Percentiles rank a stretch among this genome's conserved stretches.
phyloP scores from a whole-genome alignment of 2,113 vertebrate genomes.

The Mobula birostris region DNA sequence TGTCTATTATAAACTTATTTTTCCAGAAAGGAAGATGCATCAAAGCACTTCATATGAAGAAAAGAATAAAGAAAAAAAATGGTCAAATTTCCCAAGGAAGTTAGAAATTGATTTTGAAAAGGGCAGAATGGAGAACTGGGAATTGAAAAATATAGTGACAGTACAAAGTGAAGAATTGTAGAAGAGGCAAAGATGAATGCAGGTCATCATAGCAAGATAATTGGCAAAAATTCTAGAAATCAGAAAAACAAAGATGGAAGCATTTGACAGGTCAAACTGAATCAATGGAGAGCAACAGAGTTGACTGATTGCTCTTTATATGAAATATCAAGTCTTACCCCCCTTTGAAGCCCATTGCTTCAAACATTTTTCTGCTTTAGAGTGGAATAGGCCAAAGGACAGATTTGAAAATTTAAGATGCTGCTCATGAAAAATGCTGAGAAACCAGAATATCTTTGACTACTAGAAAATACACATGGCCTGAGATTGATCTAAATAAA shows the following conservation, averaged over 20 bases:
- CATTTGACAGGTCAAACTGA: too few relatives aligned
- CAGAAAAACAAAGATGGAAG: too few relatives aligned
- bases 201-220: too few relatives aligned
- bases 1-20: too few relatives aligned
- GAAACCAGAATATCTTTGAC: background rate
- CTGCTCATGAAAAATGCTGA: background rate
- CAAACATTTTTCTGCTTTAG: background rate
- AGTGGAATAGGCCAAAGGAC: background rate
- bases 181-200: too few relatives aligned
- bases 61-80: background rate
- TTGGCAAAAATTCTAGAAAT: too few relatives aligned
- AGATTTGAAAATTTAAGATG: background rate
- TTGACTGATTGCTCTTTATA: too few relatives aligned
- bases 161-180: background rate
- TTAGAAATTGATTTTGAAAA: background rate
- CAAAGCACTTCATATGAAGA: background rate
- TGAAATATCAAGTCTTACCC: too few relatives aligned
- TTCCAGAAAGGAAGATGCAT: background rate
- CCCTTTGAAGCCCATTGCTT: too few relatives aligned
- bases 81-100: background rate
- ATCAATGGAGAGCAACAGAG: too few relatives aligned
- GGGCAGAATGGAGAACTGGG: background rate
- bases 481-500: background rate
- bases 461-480: background rate
- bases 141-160: background rate